Conservation (phyloP, 2,888 invertebrate species). For the Tetranychus piercei region DNA sequence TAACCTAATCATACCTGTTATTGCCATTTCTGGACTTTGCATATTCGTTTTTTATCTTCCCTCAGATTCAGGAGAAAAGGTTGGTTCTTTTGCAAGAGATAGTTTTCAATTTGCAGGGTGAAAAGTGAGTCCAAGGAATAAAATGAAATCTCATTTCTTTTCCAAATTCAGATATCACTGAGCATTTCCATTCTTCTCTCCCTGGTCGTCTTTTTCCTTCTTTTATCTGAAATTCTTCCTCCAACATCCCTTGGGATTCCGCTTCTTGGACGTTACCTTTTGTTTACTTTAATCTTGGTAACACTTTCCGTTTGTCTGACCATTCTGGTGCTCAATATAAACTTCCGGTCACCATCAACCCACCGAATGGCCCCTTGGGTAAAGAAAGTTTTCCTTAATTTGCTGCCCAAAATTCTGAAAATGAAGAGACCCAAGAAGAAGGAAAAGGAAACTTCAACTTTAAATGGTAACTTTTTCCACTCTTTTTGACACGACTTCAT, state of each 20-base stretch:
- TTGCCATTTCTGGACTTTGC: slow-evolving; percentile 83
- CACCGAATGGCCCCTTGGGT: slow-evolving; percentile 84
- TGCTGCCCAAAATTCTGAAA: slow-evolving; percentile 72
- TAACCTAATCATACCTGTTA: slow-evolving; percentile 86
- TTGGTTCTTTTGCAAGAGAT: slow-evolving; percentile 37
- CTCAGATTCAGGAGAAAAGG: slow-evolving; percentile 90
- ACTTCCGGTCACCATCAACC: slow-evolving; percentile 56
- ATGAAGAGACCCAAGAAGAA: slow-evolving; percentile 59
- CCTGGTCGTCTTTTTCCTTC: slow-evolving; percentile 92
- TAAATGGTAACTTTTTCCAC: background rate
- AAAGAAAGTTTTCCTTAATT: slow-evolving; percentile 66
- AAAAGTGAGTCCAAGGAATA: no score
- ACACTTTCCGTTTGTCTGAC: slow-evolving; percentile 82
- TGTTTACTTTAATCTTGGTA: slow-evolving; percentile 89
- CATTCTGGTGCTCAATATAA: slow-evolving; percentile 77
- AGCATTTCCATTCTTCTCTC: slow-evolving; percentile 97
- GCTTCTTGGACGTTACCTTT: slow-evolving; percentile 77
- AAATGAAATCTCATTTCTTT: no score
- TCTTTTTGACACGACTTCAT: background rate
- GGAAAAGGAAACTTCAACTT: background rate
- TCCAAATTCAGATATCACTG: slow-evolving; percentile 51
- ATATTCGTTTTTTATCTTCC: slow-evolving; percentile 89
- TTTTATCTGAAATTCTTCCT: slow-evolving; percentile 94
- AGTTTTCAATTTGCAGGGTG: no score
- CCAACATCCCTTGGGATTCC: slow-evolving; percentile 90